These are phyloP conservation scores for Bombus impatiens DNA, from an alignment of 1,140 invertebrate species.

Conservation along the genomic window DNA sequence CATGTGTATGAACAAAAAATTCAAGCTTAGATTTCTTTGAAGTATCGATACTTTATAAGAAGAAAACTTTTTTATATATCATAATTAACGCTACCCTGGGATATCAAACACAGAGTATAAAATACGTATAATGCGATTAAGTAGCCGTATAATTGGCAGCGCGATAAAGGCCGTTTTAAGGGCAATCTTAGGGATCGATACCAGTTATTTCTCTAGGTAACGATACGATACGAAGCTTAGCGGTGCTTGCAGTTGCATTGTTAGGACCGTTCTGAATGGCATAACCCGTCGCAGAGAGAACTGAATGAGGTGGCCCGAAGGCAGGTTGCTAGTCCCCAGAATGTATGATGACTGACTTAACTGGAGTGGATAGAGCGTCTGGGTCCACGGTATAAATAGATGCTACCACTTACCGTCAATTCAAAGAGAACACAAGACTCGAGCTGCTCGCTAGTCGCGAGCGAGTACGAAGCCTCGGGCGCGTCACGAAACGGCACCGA, in stretches of 20 bases:
- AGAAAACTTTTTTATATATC: background rate
- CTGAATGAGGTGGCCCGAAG: conserved; percentile 61
- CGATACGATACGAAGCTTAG: background rate
- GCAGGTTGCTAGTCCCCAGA: conserved; percentile 55
- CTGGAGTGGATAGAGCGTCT: conserved; percentile 70
- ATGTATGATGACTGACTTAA: conserved; percentile 71
- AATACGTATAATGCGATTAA: background rate
- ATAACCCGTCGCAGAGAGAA: conserved; percentile 23
- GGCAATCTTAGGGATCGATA: background rate
- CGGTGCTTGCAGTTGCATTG: background rate
- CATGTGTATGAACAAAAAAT: too few relatives aligned
- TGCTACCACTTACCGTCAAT: conserved; percentile 68
- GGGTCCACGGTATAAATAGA: conserved; percentile 74
- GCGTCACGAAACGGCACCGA: conserved; percentile 48
- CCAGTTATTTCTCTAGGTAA: conserved; percentile 2
- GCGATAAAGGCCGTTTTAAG: background rate
- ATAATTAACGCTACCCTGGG: background rate
- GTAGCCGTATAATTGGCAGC: background rate
- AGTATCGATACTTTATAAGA: too few relatives aligned
- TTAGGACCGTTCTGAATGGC: conserved; percentile 45
- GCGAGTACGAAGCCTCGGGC: conserved; percentile 43
- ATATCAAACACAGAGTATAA: background rate
- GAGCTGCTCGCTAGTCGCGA: conserved; percentile 28
- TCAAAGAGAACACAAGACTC: conserved; percentile 61
- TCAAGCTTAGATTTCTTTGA: too few relatives aligned